Evolutionary conservation across 2,797 vertebrate species (phyloP), one percentile per base, ranked within the genome.

Genomic region (Sphenopsis melanotis): DNA sequence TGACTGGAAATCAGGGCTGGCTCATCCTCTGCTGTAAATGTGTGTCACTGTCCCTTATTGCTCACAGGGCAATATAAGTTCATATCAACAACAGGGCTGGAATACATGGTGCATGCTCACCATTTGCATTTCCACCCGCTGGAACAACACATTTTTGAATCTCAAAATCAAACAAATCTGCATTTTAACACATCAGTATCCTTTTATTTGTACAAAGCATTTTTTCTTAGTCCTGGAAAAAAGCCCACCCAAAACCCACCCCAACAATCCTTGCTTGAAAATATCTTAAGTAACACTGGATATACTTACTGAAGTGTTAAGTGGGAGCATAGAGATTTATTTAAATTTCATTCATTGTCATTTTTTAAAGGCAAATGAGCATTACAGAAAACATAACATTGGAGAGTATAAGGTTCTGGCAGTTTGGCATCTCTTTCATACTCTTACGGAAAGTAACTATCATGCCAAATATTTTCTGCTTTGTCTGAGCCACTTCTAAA

Each of bases 221-320:
- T 78, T 80, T 74, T 41, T 32, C 1, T 83, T 70, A 56, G 15
- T 71, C 10, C 23, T 60, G 16, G 71, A 75, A 55, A 36, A 39
- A 21, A 3, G 0, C 2, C 2, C 32, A 71, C 22, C 9, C 39
- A 24, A 70, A 65, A 8, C 8, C 7, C 19, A 79, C 7, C 7
- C 20, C 18, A 64, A 77, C 9, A 50, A 55, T 32, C 3, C 24
- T 84, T 83, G 37, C 23, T 46, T 91, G 37, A 87, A 92, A 89
- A 61, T 69, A 59, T 44, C n/a, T n/a, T 39, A 70, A 85, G 41
- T 63, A 70, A 86, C 24, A 55, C 6, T 32, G 20, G 15, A 37
- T 84, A 84, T 91, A 44, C 39, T 72, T 60, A 49, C 27, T 50
- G 8, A 41, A 74, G 26, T 86, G 57, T 78, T 90, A 92, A 14